Evolutionary conservation across 2,888 invertebrate genomes (phyloP), one percentile per base, ranked within the genome.

Genomic region (Ectropis crepuscularia): DNA sequence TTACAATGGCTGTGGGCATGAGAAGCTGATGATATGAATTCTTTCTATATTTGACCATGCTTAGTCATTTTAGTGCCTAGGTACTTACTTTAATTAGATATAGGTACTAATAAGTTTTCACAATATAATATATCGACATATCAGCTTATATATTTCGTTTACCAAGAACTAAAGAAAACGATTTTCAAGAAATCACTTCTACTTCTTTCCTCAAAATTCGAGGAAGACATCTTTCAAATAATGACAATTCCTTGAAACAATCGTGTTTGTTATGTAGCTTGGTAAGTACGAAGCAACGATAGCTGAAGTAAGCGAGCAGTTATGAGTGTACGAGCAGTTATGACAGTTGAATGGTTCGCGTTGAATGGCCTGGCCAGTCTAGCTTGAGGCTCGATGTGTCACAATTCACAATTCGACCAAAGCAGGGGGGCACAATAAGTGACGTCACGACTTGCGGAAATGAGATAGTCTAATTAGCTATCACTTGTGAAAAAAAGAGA

Each of bases 331-430:
- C 28, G 38, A 60, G 55, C 46, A 55, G 59, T 63, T 63, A 59
- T 64, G 64, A 60, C 55, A 64, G 55, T 60, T 65, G 57, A 65
- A 60, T 64, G 59, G 63, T 55, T 45, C 10, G 37, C 46, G 49
- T 37, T 58, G 63, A 63, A 57, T 53, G 63, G 63, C 48, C 53
- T 28, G 49, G 28, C 39, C 12, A 43, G 58, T 38, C 45, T 16
- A 39, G 58, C 63, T 50, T 28, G 47, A 16, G 64, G 60, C 60
- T 36, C 55, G 57, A 65, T 65, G 64, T 65, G 64, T 65, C 64
- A 65, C 64, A 61, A 60, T 55, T 48, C 53, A 28, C 16, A 28
- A 28, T 28, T 28, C 16, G 16, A 28, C 16, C 16, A n/a, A n/a
- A n/a, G n/a, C n/a, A n/a, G n/a, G n/a, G n/a, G n/a, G n/a, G n/a